Conservation (phyloP, 1,140 invertebrate species). For the Leucophenga varia region DNA sequence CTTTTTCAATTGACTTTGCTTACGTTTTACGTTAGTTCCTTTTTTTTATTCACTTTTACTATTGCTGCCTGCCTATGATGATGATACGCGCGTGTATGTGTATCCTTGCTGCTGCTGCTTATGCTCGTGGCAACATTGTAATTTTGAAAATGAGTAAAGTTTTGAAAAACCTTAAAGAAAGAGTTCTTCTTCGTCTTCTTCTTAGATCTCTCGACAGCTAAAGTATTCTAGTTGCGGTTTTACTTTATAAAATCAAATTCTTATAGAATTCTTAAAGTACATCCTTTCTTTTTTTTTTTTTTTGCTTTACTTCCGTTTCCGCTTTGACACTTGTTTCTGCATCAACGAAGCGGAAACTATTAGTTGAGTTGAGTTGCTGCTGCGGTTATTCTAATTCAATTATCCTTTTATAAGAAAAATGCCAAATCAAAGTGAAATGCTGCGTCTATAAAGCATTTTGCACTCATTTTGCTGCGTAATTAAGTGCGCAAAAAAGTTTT, state of each 20-base stretch:
- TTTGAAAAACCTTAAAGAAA: slow-evolving; percentile 45
- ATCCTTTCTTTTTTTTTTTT: slow-evolving; percentile 5
- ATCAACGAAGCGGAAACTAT: too few relatives aligned
- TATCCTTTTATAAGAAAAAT: too few relatives aligned
- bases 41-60: too few relatives aligned
- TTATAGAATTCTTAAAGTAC: slow-evolving; percentile 31
- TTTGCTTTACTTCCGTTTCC: slow-evolving; percentile 38
- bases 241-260: slow-evolving; percentile 38
- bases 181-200: slow-evolving; percentile 5
- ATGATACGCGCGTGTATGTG: too few relatives aligned
- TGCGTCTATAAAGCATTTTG: too few relatives aligned
- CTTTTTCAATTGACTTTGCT: slow-evolving; percentile 53
- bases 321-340: slow-evolving; percentile 41
- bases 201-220: slow-evolving; percentile 8
- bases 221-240: slow-evolving; percentile 1
- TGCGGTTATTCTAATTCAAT: too few relatives aligned
- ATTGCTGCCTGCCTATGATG: slow-evolving; percentile 16
- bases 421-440: too few relatives aligned
- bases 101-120: slow-evolving; percentile 24
- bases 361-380: too few relatives aligned
- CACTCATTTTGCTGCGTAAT: too few relatives aligned
- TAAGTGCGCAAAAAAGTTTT: slow-evolving; percentile 33
- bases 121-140: slow-evolving; percentile 53
- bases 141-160: slow-evolving; percentile 57
- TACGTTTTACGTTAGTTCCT: slow-evolving; percentile 28